These are phyloP conservation scores for Hirudo medicinalis DNA, from an alignment of 1,140 invertebrate species.

Conservation along the genomic window DNA sequence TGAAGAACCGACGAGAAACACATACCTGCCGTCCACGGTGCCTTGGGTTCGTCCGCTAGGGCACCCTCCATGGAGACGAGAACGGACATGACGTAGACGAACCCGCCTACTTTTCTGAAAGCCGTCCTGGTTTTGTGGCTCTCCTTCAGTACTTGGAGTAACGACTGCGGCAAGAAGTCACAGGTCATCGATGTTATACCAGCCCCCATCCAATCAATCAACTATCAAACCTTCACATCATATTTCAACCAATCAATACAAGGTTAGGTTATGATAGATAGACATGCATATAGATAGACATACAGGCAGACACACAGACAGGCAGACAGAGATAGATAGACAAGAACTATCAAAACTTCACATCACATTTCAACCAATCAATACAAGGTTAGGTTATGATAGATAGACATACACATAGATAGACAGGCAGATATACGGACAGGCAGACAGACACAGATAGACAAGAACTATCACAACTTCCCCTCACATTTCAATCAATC, in stretches of 20 bases:
- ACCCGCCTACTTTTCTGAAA: slow-evolving; percentile 92
- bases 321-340: background rate
- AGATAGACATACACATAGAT: background rate
- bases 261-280: background rate
- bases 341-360: background rate
- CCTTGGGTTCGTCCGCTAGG: slow-evolving; percentile 46
- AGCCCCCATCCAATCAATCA: background rate
- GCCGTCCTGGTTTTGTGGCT: slow-evolving; percentile 88
- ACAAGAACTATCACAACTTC: background rate
- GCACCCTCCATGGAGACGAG: slow-evolving; percentile 80
- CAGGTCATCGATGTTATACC: background rate
- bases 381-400: background rate
- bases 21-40: slow-evolving; percentile 40
- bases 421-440: background rate
- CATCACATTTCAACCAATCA: background rate
- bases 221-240: background rate
- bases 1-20: background rate
- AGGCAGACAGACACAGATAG: too few species aligned
- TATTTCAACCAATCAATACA: too few species aligned
- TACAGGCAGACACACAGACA: background rate
- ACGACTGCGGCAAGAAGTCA: slow-evolving; percentile 45
- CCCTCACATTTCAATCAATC: background rate
- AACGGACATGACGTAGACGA: slow-evolving; percentile 91
- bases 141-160: slow-evolving; percentile 74
- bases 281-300: background rate